phyloP scores from a whole-genome alignment of 2,113 vertebrate species.

The Leuciscus idus region DNA sequence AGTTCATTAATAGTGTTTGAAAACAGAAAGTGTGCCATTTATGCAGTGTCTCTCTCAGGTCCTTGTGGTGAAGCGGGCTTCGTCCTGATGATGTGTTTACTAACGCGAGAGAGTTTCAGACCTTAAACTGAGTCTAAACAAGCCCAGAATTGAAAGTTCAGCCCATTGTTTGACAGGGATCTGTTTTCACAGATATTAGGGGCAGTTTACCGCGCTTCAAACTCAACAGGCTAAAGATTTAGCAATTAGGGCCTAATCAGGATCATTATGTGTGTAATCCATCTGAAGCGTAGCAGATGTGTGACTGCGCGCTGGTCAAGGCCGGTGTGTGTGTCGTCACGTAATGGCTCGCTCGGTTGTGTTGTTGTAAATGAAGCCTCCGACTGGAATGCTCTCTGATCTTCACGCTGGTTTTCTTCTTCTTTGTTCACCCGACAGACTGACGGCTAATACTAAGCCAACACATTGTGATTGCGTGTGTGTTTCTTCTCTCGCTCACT shows the following conservation, averaged over 20 bases:
- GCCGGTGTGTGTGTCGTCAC: constrained; percentile 71
- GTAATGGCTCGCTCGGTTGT: background rate
- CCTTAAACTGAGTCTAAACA: background rate
- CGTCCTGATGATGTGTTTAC: constrained; percentile 1
- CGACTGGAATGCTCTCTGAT: constrained; percentile 8
- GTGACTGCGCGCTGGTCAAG: constrained; percentile 66
- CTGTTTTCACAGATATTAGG: constrained; percentile 81
- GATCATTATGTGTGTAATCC: constrained; percentile 81
- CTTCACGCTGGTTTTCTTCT: background rate
- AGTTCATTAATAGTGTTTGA: no score
- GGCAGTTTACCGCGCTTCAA: constrained; percentile 77
- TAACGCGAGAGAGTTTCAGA: constrained; percentile 16
- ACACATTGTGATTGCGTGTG: background rate
- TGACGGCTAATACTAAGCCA: background rate
- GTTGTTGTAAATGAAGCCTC: background rate
- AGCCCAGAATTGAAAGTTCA: constrained; percentile 34
- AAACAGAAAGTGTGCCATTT: no score
- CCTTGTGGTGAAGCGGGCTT: background rate
- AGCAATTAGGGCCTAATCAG: constrained; percentile 81
- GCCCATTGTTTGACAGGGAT: constrained; percentile 70
- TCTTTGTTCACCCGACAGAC: background rate
- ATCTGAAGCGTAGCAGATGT: constrained; percentile 85
- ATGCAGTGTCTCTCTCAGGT: background rate
- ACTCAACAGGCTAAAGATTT: constrained; percentile 80
- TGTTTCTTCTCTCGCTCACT: background rate